Base-by-base conservation (phyloP, 2,888 invertebrate species). In the Lamellibrachia satsuma region DNA sequence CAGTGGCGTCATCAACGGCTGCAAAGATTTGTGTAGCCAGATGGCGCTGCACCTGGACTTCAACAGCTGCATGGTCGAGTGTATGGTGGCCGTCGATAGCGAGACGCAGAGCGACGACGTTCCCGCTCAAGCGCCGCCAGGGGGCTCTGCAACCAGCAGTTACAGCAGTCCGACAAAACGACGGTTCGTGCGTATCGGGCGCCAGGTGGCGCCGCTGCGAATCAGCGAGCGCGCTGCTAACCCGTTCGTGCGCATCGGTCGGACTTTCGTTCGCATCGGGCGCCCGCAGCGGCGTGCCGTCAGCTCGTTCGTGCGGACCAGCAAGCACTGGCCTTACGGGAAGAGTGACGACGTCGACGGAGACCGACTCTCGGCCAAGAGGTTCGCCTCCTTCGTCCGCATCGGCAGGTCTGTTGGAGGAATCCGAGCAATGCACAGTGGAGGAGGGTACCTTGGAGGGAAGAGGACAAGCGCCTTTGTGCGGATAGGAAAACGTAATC, bases 21-120 rank as follows among this genome's bases (percentile, higher is more conserved):
- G 75, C 6, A 75, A 22, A 15, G 75, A 75, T 22, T 22, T 75
- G 2, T 75, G 75, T 22, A 75, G 22, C 75, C 75, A 75, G 75
- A 75, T 75, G 75, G 75, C 75, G 75, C 75, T 75, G 75, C 75
- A 75, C 75, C 75, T 75, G 75, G 75, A 75, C 75, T 75, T 75
- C 75, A n/a, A 75, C 75, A 75, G 22, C 22, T 75, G 75, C 75
- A 22, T 75, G 75, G 75, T 75, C 4, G 75, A 75, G 1, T 75
- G 75, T n/a, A 15, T 75, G 75, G 75, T 75, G 1, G 22, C 3
- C 75, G 75, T 75, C 75, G 75, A 15, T n/a, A n/a, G 75, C 75
- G 75, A 6, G 75, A 15, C 75, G 22, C 75, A 11, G 75, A 75
- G 22, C 22, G 75, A 22, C 11, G n/a, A 15, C 75, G 75, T n/a